Conservation (phyloP, 2,797 vertebrate genomes). For the Labroides dimidiatus region DNA sequence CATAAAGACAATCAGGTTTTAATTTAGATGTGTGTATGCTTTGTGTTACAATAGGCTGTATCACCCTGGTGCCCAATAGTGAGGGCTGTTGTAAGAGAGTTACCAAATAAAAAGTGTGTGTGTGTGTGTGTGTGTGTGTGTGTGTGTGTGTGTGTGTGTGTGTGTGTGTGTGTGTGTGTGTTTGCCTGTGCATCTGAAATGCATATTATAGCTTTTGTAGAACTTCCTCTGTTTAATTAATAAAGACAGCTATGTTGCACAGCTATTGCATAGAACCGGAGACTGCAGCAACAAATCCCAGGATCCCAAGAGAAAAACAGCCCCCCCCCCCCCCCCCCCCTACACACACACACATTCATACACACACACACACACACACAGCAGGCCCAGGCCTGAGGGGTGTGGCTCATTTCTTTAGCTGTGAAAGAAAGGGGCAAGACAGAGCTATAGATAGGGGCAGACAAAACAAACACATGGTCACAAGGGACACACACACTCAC, state of each 20-base stretch:
- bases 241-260: not conserved
- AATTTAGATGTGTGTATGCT: conserved; percentile 2
- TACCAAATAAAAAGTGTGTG: not conserved
- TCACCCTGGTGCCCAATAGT: not conserved
- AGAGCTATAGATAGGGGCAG: conserved; percentile 78
- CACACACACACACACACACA: conserved; percentile 39
- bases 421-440: conserved; percentile 86
- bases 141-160: not conserved
- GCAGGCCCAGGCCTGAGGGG: conserved; percentile 76
- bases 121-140: not conserved
- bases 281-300: conserved; percentile 44
- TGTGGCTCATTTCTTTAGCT: conserved; percentile 84
- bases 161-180: not conserved
- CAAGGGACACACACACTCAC: conserved; percentile 46
- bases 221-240: conserved; percentile 17
- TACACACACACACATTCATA: conserved; percentile 40
- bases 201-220: not conserved
- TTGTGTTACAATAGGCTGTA: conserved; percentile 17
- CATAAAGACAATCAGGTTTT: conserved; percentile 1
- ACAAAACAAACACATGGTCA: conserved; percentile 75
- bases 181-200: not conserved
- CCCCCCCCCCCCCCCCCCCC: conserved; percentile 35
- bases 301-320: conserved; percentile 66
- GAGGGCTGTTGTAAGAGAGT: not conserved
- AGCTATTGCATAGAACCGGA: conserved; percentile 23